Conservation (phyloP, 2,113 vertebrate species). For the Clarias gariepinus region DNA sequence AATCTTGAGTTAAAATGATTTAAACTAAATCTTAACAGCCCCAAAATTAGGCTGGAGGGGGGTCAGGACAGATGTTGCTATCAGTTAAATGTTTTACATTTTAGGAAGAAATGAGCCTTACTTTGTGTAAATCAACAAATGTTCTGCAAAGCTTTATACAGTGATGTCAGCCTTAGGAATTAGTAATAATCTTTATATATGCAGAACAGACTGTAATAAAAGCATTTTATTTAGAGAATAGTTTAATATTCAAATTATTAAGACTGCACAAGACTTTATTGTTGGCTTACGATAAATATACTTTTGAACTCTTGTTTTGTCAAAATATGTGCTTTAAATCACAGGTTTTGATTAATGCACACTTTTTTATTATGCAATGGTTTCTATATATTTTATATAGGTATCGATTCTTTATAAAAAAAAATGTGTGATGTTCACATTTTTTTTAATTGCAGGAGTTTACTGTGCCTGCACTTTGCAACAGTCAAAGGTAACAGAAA, state of each 20-base stretch:
- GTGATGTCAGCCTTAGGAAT: background rate
- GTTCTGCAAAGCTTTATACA: background rate
- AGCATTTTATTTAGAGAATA: background rate
- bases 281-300: background rate
- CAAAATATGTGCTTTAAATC: background rate
- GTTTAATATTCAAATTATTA: background rate
- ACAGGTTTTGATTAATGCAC: no score
- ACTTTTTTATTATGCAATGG: no score
- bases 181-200: background rate
- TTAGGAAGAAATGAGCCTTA: background rate
- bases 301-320: background rate
- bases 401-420: no score
- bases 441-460: no score
- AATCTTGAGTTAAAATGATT: background rate
- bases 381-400: no score
- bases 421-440: no score
- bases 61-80: background rate
- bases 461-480: no score
- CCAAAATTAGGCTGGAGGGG: background rate
- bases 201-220: background rate
- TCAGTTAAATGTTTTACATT: background rate
- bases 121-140: background rate
- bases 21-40: background rate
- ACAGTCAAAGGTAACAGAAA: no score
- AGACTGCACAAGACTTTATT: background rate